These are phyloP conservation scores for Ceratothoa steindachneri DNA, from an alignment of 2,888 invertebrate species.

Conservation along the genomic window DNA sequence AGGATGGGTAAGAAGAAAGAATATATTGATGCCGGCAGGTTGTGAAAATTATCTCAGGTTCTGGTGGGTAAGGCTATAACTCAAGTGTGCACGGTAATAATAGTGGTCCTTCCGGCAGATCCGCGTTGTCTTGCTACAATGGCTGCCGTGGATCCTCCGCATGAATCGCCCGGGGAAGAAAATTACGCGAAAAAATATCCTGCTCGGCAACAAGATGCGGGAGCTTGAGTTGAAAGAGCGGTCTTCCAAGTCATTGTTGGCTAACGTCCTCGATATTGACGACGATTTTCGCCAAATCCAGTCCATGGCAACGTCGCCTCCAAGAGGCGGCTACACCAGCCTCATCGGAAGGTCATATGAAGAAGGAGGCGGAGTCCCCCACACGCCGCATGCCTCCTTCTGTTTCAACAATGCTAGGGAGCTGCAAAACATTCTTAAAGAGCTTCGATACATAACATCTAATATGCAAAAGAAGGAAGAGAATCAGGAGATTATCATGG, in stretches of 20 bases:
- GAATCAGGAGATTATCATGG: slow-evolving; percentile 87
- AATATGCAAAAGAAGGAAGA: slow-evolving; percentile 93
- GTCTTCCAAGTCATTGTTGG: slow-evolving; percentile 89
- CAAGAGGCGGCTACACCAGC: slow-evolving; percentile 54
- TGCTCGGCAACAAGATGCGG: slow-evolving; percentile 71
- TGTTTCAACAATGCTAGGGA: slow-evolving; percentile 61
- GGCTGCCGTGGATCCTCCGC: slow-evolving; percentile 93
- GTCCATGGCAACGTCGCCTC: slow-evolving; percentile 51
- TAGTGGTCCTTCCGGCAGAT: no score
- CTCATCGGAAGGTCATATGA: slow-evolving; percentile 48
- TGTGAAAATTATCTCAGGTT: no score
- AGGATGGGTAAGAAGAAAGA: no score
- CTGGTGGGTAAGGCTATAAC: no score
- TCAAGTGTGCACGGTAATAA: no score
- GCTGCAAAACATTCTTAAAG: slow-evolving; percentile 89
- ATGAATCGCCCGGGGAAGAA: slow-evolving; percentile 73
- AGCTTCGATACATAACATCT: slow-evolving; percentile 82
- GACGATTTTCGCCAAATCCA: slow-evolving; percentile 68
- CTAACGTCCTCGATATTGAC: slow-evolving; percentile 94
- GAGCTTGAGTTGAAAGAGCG: slow-evolving; percentile 84
- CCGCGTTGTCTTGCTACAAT: slow-evolving; percentile 86
- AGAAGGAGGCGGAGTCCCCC: slow-evolving; percentile 44
- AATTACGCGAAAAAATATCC: slow-evolving; percentile 57
- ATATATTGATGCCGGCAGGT: no score
- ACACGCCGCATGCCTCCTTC: slow-evolving; percentile 47